phyloP scores from a whole-genome alignment of 2,113 vertebrate genomes.

The Numida meleagris region DNA sequence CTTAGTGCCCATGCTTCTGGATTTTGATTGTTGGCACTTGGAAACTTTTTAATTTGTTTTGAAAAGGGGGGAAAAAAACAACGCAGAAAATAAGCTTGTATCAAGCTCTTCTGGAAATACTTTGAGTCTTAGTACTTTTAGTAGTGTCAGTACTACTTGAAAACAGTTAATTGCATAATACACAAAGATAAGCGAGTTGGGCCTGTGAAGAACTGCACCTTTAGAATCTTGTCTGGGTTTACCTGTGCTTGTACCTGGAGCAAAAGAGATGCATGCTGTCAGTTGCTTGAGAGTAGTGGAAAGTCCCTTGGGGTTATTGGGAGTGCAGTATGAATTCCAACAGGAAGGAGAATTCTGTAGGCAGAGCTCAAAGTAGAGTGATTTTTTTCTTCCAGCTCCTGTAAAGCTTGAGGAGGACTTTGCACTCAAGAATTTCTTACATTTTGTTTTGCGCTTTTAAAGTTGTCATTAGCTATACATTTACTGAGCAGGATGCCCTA shows the following conservation, averaged over 20 bases:
- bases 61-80: neutral
- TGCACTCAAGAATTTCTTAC: neutral
- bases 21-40: neutral
- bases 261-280: neutral
- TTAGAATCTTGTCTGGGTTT: rapidly evolving
- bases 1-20: neutral
- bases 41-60: neutral
- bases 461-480: neutral
- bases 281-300: neutral
- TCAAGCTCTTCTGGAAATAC: neutral
- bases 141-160: neutral
- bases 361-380: rapidly evolving
- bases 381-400: neutral
- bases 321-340: neutral
- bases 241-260: neutral
- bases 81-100: neutral
- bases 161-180: neutral
- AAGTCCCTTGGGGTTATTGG: neutral
- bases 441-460: neutral
- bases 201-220: neutral
- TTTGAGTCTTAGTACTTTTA: neutral
- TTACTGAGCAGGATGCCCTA: neutral
- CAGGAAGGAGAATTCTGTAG: neutral
- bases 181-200: neutral
- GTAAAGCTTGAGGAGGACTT: neutral